Base-by-base conservation (phyloP, 2,888 invertebrate species). In the Iselma pallidipennis region DNA sequence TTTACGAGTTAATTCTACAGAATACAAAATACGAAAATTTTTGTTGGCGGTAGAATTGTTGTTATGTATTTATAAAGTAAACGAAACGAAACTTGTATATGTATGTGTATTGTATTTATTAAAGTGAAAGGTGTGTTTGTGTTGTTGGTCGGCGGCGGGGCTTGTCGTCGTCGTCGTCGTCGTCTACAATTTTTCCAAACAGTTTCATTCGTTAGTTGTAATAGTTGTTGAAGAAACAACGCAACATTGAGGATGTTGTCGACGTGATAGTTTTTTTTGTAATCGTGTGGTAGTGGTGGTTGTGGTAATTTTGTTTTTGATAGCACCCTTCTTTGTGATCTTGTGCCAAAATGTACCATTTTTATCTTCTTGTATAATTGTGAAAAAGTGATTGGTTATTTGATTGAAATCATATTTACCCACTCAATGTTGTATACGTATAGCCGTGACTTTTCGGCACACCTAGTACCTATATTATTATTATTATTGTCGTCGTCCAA, bases 71-170 rank as follows among this genome's bases (percentile, higher is more conserved):
- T 37, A 16, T 37, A 45, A 45, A 21, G 16, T 45, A 45, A 19
- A 45, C 21, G 3, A 6, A 25, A 25, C 25, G 25, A 25, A 25
- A 25, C 25, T 25, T 25, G 25, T 4, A 25, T 25, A 25, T 25
- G n/a, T n/a, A n/a, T n/a, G n/a, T n/a, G n/a, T n/a, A n/a, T 25
- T 3, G 3, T 25, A 25, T 25, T 16, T 16, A 37, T 37, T 37
- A 37, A 61, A 62, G 62, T 62, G 62, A 62, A 62, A 62, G 62
- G 62, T 55, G 23, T 52, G 54, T 54, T 26, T 54, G 37, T 28
- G 31, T 21, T 33, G 33, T 53, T 37, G 21, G 33, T 26, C 21
- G 45, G 45, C 45, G 45, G 45, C n/a, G n/a, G 45, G 45, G 45
- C 45, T 45, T 45, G 45, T 37, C 37, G 37, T 33, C 33, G 33